Base-by-base conservation (phyloP, 2,888 invertebrate species). In the Petrolisthes manimaculis region DNA sequence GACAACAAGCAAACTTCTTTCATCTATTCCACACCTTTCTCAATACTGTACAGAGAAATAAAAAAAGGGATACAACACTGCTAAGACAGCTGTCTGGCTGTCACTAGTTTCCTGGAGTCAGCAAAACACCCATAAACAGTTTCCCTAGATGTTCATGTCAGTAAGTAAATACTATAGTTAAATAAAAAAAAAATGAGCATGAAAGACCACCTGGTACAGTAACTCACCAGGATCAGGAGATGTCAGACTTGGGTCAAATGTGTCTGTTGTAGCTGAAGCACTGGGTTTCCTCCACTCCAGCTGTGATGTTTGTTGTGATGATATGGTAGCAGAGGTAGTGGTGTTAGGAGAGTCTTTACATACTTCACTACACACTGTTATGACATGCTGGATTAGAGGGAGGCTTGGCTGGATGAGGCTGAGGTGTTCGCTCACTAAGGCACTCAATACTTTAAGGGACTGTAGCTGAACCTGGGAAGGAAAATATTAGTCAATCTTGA, bases 381-480 rank as follows among this genome's bases (percentile, higher is more conserved):
- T 89, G 56, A 89, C 88, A 37, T 86, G 89, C 77, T 90, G 89
- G 12, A 89, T 80, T 51, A 90, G 82, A 18, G 89, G 86, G 54
- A 90, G 82, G 67, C 71, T 88, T 51, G 69, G 80, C 37, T 88
- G 85, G 21, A 89, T 86, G 4, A 90, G 61, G 74, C 51, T 56
- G 55, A 90, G 79, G 81, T 90, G 90, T 21, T 90, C 90, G 67
- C 90, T 90, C 61, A 90, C 86, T 71, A 89, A 69, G 55, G 90
- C 89, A 83, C 86, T 90, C 75, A 90, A 74, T n/a, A 90, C 86
- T 71, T 89, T 89, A n/a, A 90, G 80, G 5, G 90, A 90, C 84
- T 90, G 90, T 4, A 90, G 84, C 83, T 88, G 89, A 14, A 90
- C 90, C 89, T 90, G 89, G 53, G 14, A 61, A 77, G 21, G 14